Base-by-base conservation (phyloP, 2,888 invertebrate species). In the Mesoligia furuncula region DNA sequence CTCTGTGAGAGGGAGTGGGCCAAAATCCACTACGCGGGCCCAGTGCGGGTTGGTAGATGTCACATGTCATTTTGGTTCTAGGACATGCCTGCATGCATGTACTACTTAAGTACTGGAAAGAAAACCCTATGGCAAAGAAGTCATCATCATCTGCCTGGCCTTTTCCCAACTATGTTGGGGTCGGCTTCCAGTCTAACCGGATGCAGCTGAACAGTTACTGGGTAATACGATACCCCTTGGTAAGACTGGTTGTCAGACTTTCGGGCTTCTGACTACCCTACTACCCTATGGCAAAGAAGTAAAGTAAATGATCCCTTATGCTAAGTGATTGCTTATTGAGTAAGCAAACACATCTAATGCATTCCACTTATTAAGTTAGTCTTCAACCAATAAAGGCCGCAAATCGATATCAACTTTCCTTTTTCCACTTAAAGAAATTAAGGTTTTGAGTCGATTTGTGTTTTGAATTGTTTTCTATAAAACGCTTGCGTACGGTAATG, bases 281-380 rank as follows among this genome's bases (percentile, higher is more conserved):
- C n/a, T n/a, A 24, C 24, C 20, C 0, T 72, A 48, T 3, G 0
- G 0, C 15, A 70, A 54, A 61, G 45, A 57, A 69, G 2, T 64
- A 59, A 64, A 62, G 20, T 69, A 54, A 51, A 66, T 13, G 61
- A 36, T 57, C 11, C 59, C 62, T 8, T 27, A 27, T 9, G 36
- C 24, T 85, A 79, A 82, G 73, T 82, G 59, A 84, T 82, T 85
- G 64, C 71, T 57, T 75, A 70, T 61, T 15, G 73, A 81, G 39
- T 69, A 4, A 11, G 51, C 59, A 86, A 81, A 79, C 81, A 85
- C 31, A 11, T 80, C 77, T 85, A 87, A 86, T 85, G 87, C 75
- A 86, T 81, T 85, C 42, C 72, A 73, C 68, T 75, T 78, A 83
- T 68, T 75, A 73, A 27, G 77, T 80, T 74, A 61, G 82, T 77